A percentile compares a stretch with the other conserved stretches of the same genome.
Evolutionary conservation across 2,888 invertebrate species (phyloP).

Genomic region (Lycocerus yunnanus): DNA sequence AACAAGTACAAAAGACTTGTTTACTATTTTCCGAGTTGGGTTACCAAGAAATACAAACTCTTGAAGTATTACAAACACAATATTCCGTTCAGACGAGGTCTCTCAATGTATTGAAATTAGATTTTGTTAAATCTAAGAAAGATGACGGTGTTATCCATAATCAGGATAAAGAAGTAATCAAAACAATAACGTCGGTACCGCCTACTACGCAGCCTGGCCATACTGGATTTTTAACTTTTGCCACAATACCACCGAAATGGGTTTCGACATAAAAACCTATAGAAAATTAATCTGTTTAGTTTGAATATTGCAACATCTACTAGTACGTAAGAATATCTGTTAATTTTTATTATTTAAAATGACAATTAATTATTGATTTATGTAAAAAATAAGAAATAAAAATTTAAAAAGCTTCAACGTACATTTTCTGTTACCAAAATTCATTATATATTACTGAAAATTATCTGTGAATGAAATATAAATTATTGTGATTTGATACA

Average conservation of each 20-base stretch:
- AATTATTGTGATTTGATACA: no score
- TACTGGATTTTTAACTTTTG: conserved; percentile 95
- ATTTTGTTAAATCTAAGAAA: conserved; percentile 63
- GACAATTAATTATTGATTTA: no score
- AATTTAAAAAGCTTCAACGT: no score
- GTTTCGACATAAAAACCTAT: conserved; percentile 48
- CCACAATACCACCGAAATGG: conserved; percentile 77
- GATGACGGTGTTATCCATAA: conserved; percentile 43
- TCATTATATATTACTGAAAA: no score
- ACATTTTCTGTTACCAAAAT: no score
- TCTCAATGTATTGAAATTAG: conserved; percentile 69
- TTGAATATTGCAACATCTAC: background rate
- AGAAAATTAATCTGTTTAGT: background rate
- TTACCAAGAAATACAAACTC: conserved; percentile 83
- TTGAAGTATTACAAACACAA: conserved; percentile 85
- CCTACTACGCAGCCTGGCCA: conserved; percentile 84
- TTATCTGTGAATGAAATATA: no score
- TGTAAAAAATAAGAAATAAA: no score
- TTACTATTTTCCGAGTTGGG: conserved; percentile 70
- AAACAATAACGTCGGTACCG: conserved; percentile 66
- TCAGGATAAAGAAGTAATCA: conserved; percentile 46
- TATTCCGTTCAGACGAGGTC: conserved; percentile 71
- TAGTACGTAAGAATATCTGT: no score
- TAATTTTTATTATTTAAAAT: no score
- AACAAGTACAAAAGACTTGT: conserved; percentile 94